Evolutionary conservation across 2,113 vertebrate species (phyloP).

Genomic region (Trichechus manatus): DNA sequence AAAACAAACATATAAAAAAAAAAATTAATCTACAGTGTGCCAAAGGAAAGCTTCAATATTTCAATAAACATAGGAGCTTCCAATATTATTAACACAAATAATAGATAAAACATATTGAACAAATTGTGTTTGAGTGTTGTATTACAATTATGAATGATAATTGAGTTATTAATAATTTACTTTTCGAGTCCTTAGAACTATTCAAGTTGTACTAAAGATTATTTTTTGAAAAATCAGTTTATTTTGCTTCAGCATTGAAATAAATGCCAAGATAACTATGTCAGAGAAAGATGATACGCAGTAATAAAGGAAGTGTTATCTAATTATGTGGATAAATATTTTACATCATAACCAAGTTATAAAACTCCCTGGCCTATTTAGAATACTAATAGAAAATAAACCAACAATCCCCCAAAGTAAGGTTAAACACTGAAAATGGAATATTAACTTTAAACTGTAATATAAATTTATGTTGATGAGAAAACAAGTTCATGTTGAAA

Average conservation of each 20-base stretch:
- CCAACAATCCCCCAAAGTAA: not conserved
- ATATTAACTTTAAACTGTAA: not conserved
- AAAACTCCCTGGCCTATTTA: not conserved
- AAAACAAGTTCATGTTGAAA: constrained; percentile 8
- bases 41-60: not conserved
- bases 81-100: not conserved
- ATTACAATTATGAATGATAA: not conserved
- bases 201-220: not conserved
- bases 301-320: not conserved
- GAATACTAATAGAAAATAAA: not conserved
- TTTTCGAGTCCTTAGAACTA: not conserved
- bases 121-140: constrained; percentile 9
- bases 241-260: not conserved
- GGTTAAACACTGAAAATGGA: not conserved
- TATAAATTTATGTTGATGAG: constrained; percentile 23
- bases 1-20: too few relatives aligned
- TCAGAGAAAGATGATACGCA: not conserved
- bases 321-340: not conserved
- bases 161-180: not conserved
- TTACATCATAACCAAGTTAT: not conserved
- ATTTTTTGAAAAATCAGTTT: constrained; percentile 8
- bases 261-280: not conserved
- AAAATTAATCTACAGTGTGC: not conserved
- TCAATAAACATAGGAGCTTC: not conserved
- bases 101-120: not conserved